These are phyloP conservation scores for Drosophila carrolli DNA, from an alignment of 1,140 invertebrate genomes.

Conservation along the genomic window DNA sequence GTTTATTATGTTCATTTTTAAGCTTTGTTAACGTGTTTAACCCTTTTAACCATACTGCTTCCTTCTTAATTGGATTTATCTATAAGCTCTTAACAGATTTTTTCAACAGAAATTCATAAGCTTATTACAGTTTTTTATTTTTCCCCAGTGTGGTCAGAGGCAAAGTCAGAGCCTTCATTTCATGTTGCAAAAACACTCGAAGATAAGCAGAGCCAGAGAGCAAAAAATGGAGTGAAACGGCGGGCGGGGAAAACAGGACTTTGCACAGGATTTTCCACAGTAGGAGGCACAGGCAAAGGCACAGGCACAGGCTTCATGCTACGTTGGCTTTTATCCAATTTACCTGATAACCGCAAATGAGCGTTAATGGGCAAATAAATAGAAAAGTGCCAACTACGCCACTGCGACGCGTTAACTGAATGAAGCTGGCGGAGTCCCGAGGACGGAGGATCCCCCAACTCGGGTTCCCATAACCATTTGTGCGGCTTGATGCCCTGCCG, in stretches of 20 bases:
- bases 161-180: slow-evolving; percentile 62
- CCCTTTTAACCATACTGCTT: neutral
- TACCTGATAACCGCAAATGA: slow-evolving; percentile 83
- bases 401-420: slow-evolving; percentile 75
- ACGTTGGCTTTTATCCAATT: slow-evolving; percentile 83
- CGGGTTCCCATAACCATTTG: slow-evolving; percentile 45
- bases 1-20: too few species aligned
- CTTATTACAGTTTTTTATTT: slow-evolving; percentile 7
- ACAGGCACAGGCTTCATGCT: slow-evolving; percentile 62
- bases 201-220: slow-evolving; percentile 56
- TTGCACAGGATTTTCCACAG: slow-evolving; percentile 29
- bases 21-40: too few species aligned
- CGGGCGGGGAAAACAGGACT: slow-evolving; percentile 34
- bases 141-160: slow-evolving; percentile 17
- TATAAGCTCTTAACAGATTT: neutral
- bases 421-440: slow-evolving; percentile 18
- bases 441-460: slow-evolving; percentile 11
- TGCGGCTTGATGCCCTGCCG: slow-evolving; percentile 42
- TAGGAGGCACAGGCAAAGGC: slow-evolving; percentile 17
- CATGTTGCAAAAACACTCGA: slow-evolving; percentile 71
- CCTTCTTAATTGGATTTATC: slow-evolving; percentile 1
- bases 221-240: slow-evolving; percentile 1
- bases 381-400: slow-evolving; percentile 80
- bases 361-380: slow-evolving; percentile 82
- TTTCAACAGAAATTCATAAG: neutral